Percentiles rank a stretch among this genome's conserved stretches.
Conservation (phyloP, 1,140 invertebrate genomes). For the Drosophila baimaii region DNA sequence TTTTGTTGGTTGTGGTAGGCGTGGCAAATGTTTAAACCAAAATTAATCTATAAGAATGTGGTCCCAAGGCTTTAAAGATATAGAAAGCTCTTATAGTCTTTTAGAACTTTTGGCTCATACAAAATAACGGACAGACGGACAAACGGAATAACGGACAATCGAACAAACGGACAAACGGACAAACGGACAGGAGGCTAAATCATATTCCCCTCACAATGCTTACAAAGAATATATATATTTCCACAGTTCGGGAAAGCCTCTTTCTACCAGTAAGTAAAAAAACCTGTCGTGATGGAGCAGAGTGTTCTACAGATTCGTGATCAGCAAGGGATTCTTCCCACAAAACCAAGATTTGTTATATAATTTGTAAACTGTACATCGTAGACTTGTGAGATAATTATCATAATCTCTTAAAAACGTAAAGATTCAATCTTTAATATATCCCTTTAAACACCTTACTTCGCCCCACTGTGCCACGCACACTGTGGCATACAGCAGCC, state of each 20-base stretch:
- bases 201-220: neutral
- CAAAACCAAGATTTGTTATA: neutral
- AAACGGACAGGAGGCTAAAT: neutral
- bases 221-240: neutral
- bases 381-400: neutral
- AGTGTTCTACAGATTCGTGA: too few species aligned
- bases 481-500: conserved; percentile 37
- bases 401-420: neutral
- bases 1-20: too few species aligned
- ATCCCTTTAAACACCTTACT: neutral
- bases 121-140: neutral
- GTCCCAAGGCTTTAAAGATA: neutral
- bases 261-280: too few species aligned
- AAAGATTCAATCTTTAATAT: neutral
- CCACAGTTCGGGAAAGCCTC: neutral
- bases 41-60: neutral
- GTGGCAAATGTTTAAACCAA: neutral
- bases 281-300: too few species aligned
- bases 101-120: neutral
- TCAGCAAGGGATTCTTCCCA: neutral
- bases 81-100: neutral
- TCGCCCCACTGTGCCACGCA: conserved; percentile 23
- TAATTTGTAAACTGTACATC: neutral
- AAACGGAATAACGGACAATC: neutral
- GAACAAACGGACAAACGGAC: neutral